Base-by-base conservation (phyloP, 1,140 invertebrate species). In the Drosophila orena region DNA sequence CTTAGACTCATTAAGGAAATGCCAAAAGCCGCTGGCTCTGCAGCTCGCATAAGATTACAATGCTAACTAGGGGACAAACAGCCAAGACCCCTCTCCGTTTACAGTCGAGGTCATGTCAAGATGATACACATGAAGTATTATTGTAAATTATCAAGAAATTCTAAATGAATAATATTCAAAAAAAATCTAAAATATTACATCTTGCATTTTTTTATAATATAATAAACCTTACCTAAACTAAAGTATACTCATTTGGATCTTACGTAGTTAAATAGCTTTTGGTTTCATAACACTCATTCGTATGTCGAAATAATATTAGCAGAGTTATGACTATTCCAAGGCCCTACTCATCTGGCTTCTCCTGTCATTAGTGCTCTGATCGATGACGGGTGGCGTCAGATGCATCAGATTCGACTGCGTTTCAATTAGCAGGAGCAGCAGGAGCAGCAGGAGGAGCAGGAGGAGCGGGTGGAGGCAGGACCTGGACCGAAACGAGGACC, bases 1-100 rank as follows among this genome's bases (percentile, higher is more conserved):
- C 83, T 86, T 79, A 72, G 83, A 79, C 77, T 81, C 81, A 86
- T 86, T 86, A 86, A 78, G 85, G 84, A 68, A 71, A 76, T 66
- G 72, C 72, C 72, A 58, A 64, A 76, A 76, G 53, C 72, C 72
- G 72, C 49, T 76, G 40, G 37, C 53, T 50, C 52, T 57, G 60
- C 12, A 38, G 35, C 34, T 27, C 49, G 37, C 34, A 65, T 74
- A 74, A 74, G 71, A 74, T 74, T 74, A 64, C 70, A 76, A 52
- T 64, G 60, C 61, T 62, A 58, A 66, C 60, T 49, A 64, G 71
- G 46, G 20, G 38, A 17, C 50, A 50, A 7, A 34, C 37, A 44
- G 2, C 50, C 44, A 34, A 1, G 14, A 35, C 30, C 15, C 47
- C 30, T n/a, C 7, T 12, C 27, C 5, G n/a, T n/a, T 20, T 14